Percentiles rank a stretch among this genome's conserved stretches.
phyloP scores from a whole-genome alignment of 2,797 vertebrate genomes.

The Ciconia nigra region DNA sequence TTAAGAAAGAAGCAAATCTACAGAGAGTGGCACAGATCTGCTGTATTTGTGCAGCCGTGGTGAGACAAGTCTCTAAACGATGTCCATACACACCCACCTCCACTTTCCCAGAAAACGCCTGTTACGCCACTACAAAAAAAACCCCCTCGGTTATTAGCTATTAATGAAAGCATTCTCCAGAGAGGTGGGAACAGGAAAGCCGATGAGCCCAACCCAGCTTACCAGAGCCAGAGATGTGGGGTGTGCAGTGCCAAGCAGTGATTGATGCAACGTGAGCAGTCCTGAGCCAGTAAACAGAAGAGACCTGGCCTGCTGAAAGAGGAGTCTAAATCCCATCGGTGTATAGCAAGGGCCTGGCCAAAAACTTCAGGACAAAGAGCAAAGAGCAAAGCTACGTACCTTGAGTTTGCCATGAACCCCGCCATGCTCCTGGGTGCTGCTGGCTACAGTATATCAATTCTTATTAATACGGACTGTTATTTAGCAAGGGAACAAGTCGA shows the following conservation, averaged over 20 bases:
- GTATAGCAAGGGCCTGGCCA: neutral
- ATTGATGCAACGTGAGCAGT: neutral
- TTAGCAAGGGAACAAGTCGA: neutral
- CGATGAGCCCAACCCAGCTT: constrained; percentile 10
- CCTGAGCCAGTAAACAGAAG: neutral
- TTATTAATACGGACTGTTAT: neutral
- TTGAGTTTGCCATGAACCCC: neutral
- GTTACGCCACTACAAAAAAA: neutral
- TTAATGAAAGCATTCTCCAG: neutral
- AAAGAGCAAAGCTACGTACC: neutral
- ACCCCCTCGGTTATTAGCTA: neutral
- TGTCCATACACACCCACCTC: neutral
- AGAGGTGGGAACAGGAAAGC: constrained; percentile 10
- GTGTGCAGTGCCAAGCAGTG: neutral
- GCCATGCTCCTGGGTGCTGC: neutral
- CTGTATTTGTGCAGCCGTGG: neutral
- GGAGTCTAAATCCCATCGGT: neutral
- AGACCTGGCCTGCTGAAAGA: neutral
- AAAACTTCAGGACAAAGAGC: neutral
- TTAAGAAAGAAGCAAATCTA: neutral
- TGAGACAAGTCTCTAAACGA: neutral
- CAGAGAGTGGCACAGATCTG: neutral
- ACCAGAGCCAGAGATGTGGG: neutral
- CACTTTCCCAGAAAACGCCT: constrained; percentile 15
- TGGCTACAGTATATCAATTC: neutral